phyloP scores from a whole-genome alignment of 1,140 invertebrate species.

The Eurosta solidaginis region DNA sequence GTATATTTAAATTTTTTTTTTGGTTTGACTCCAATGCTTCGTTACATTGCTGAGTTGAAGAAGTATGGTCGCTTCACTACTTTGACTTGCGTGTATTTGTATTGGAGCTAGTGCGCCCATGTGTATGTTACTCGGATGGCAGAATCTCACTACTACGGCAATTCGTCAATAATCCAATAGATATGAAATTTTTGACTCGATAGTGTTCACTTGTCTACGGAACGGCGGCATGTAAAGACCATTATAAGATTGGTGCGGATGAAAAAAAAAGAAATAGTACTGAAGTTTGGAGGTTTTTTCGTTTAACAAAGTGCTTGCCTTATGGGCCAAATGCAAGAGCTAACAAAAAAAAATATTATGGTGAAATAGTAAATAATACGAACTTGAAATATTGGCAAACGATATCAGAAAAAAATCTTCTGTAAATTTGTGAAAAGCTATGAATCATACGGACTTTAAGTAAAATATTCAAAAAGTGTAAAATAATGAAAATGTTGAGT shows the following conservation, averaged over 20 bases:
- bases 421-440: not conserved
- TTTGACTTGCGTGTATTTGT: not conserved
- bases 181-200: constrained; percentile 32
- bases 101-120: constrained; percentile 4
- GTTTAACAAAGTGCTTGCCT: not conserved
- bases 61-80: not conserved
- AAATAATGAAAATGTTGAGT: too few species aligned
- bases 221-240: constrained; percentile 54
- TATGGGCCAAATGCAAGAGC: not conserved
- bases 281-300: not conserved
- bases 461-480: too few species aligned
- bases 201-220: constrained; percentile 58
- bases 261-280: not conserved
- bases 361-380: not conserved
- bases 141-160: not conserved
- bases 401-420: not conserved
- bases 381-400: not conserved
- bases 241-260: constrained; percentile 46
- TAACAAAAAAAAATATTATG: not conserved
- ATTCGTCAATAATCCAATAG: constrained; percentile 19
- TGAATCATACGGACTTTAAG: not conserved
- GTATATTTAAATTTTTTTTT: not conserved
- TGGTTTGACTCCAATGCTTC: not conserved
- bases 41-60: not conserved
- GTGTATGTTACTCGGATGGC: not conserved